Evolutionary conservation across 92 coral and sea anemone genomes (phyloP).

Genomic region (Epizoanthus illoricatus): DNA sequence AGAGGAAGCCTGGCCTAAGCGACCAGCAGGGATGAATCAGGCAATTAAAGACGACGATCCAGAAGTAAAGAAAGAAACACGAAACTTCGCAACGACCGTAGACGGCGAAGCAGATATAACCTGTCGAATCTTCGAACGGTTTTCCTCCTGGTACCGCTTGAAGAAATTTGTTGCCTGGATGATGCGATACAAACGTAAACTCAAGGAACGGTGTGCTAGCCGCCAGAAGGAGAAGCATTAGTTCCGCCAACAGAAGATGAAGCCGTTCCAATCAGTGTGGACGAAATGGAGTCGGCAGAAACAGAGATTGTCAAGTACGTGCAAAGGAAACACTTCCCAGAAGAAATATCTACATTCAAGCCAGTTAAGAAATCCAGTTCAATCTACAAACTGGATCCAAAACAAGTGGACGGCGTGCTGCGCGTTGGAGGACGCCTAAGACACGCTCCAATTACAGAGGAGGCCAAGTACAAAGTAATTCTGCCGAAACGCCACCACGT

Average conservation of each 20-base stretch:
- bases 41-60: slow-evolving; percentile 36
- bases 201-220: neutral
- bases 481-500: slow-evolving; percentile 44
- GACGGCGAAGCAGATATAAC: neutral
- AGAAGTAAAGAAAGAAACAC: slow-evolving; percentile 38
- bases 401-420: slow-evolving; percentile 18
- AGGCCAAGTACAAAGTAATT: slow-evolving; percentile 26
- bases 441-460: slow-evolving; percentile 18
- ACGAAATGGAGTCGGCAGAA: slow-evolving; percentile 32
- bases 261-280: neutral
- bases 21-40: slow-evolving; percentile 14
- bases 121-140: slow-evolving; percentile 27
- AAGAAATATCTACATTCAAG: slow-evolving; percentile 17
- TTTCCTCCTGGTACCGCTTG: slow-evolving; percentile 36
- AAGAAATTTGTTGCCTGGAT: slow-evolving; percentile 47
- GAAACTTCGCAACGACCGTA: slow-evolving; percentile 6
- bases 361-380: slow-evolving; percentile 24
- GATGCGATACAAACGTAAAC: slow-evolving; percentile 28
- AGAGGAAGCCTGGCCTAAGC: slow-evolving; percentile 26
- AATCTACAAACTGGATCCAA: slow-evolving; percentile 33
- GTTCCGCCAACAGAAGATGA: neutral
- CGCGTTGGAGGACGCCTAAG: slow-evolving; percentile 46
- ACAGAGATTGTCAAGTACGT: slow-evolving; percentile 28
- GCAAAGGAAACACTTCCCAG: slow-evolving; percentile 26
- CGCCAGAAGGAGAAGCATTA: slow-evolving; percentile 10